These are phyloP conservation scores for Drosophila biarmipes DNA, from an alignment of 1,140 invertebrate genomes.

Conservation along the genomic window DNA sequence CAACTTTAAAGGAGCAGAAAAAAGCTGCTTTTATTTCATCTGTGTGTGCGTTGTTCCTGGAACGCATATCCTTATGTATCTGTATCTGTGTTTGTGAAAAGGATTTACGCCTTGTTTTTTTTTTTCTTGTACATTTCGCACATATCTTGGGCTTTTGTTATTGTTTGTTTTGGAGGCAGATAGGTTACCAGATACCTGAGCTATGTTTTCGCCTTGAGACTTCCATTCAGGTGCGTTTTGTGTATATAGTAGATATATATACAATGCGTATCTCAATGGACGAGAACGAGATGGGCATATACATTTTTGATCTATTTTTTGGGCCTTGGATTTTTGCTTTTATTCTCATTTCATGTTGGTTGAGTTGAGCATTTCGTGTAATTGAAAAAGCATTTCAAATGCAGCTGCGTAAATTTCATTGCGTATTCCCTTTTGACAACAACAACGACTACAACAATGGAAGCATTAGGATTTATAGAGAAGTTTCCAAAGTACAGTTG, in stretches of 20 bases:
- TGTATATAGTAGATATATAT: slow-evolving; percentile 12
- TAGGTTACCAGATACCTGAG: slow-evolving; percentile 77
- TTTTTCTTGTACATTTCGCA: slow-evolving; percentile 57
- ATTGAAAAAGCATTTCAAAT: slow-evolving; percentile 78
- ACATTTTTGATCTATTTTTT: slow-evolving; percentile 71
- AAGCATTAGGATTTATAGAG: slow-evolving; percentile 1
- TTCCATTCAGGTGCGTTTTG: slow-evolving; percentile 64
- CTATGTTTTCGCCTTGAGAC: slow-evolving; percentile 66
- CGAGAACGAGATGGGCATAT: slow-evolving; percentile 28
- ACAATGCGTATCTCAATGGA: not conserved
- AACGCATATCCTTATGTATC: slow-evolving; percentile 42
- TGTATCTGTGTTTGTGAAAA: slow-evolving; percentile 62
- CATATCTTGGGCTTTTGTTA: slow-evolving; percentile 45
- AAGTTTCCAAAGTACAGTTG: slow-evolving; percentile 55
- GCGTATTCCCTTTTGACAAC: slow-evolving; percentile 17
- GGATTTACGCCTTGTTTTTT: slow-evolving; percentile 71
- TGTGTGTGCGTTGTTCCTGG: slow-evolving; percentile 62
- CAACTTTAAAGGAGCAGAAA: slow-evolving; percentile 20
- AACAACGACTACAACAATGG: slow-evolving; percentile 24
- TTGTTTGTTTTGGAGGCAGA: slow-evolving; percentile 47
- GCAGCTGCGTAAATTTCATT: slow-evolving; percentile 73
- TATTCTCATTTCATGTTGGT: slow-evolving; percentile 19
- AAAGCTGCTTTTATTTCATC: slow-evolving; percentile 61
- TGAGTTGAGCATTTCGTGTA: slow-evolving; percentile 51
- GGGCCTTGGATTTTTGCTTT: slow-evolving; percentile 16